These are phyloP conservation scores for Cranoglanis bouderius DNA, from an alignment of 2,113 vertebrate species.

Conservation along the genomic window DNA sequence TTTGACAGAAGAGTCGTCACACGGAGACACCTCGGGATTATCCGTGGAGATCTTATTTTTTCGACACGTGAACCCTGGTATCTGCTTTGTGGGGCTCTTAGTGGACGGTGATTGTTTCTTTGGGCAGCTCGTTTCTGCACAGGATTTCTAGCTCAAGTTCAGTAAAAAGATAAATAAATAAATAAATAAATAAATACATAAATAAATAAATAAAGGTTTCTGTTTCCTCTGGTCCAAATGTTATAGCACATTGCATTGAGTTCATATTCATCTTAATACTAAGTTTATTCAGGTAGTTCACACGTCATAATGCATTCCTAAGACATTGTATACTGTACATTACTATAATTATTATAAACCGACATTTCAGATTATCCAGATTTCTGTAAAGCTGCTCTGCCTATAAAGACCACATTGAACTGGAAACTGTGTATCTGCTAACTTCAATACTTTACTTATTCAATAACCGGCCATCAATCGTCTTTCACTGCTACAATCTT, in stretches of 20 bases:
- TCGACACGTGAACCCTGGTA: conserved; percentile 47
- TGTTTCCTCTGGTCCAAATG: neutral
- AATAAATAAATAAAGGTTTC: conserved; percentile 35
- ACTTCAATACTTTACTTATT: too few relatives aligned
- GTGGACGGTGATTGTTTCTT: conserved; percentile 51
- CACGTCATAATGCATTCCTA: neutral
- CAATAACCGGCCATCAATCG: neutral
- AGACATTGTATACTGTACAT: neutral
- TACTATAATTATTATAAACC: neutral
- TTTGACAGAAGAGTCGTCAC: conserved; percentile 40
- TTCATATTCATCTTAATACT: neutral
- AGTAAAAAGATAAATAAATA: too few relatives aligned
- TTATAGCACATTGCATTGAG: neutral
- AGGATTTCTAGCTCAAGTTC: conserved; percentile 44
- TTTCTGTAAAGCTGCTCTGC: too few relatives aligned
- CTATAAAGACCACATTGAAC: too few relatives aligned
- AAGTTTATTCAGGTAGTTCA: neutral
- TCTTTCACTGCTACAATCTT: neutral
- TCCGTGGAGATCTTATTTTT: conserved; percentile 43
- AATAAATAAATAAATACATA: too few relatives aligned
- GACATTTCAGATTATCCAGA: too few relatives aligned
- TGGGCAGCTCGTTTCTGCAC: conserved; percentile 46
- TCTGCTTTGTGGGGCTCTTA: conserved; percentile 48
- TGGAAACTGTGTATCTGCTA: too few relatives aligned
- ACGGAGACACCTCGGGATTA: conserved; percentile 36